These are phyloP conservation scores for Tetranychus piercei DNA, from an alignment of 2,888 invertebrate genomes.

Conservation along the genomic window DNA sequence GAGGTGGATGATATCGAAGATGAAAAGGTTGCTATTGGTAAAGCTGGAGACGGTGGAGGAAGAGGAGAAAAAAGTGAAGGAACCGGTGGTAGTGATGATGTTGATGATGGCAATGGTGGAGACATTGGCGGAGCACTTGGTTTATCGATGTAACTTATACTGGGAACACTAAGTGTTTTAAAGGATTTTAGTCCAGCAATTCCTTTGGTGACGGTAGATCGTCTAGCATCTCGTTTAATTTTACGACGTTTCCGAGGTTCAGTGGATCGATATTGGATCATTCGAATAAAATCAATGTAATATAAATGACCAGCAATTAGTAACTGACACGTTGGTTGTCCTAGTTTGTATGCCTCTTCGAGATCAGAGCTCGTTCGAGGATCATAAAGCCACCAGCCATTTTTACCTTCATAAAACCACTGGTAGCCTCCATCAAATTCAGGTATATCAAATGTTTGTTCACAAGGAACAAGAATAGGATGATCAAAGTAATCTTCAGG, in stretches of 20 bases:
- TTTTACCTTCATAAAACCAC: slow-evolving; percentile 89
- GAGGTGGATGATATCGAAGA: background rate
- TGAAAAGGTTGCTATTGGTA: background rate
- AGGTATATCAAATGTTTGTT: slow-evolving; percentile 22
- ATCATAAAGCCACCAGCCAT: slow-evolving; percentile 97
- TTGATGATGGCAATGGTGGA: background rate
- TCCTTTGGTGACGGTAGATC: slow-evolving; percentile 59
- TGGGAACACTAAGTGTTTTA: background rate
- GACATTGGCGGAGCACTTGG: background rate
- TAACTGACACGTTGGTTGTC: background rate
- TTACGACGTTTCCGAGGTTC: slow-evolving; percentile 62
- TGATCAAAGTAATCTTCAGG: slow-evolving; percentile 71
- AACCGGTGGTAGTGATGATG: background rate
- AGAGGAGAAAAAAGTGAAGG: background rate
- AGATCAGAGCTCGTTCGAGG: background rate
- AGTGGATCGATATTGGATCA: slow-evolving; percentile 54
- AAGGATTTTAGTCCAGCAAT: slow-evolving; percentile 42
- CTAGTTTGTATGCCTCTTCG: background rate
- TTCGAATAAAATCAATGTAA: slow-evolving; percentile 65
- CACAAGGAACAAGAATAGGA: slow-evolving; percentile 47
- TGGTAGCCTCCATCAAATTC: slow-evolving; percentile 50
- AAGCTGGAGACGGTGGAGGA: background rate
- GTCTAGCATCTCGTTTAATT: slow-evolving; percentile 57
- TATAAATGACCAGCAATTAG: slow-evolving; percentile 79
- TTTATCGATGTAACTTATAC: background rate